Conservation (phyloP, 2,113 vertebrate genomes). For the Pteropus alecto region DNA sequence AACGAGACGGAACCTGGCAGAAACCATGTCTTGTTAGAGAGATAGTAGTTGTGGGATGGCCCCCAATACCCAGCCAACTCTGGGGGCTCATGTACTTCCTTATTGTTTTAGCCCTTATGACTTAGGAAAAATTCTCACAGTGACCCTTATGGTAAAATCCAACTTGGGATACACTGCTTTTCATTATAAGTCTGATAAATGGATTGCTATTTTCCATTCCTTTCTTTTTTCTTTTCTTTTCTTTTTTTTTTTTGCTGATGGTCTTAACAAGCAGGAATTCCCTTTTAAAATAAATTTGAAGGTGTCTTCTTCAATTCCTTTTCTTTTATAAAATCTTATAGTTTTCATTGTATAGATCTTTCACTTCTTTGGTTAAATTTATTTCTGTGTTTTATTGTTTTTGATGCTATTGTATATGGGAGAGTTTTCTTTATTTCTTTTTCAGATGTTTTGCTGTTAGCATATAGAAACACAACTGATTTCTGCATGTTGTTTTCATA, state of each 20-base stretch:
- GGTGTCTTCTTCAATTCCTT: neutral
- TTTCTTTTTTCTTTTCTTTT: neutral
- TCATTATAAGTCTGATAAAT: neutral
- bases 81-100: neutral
- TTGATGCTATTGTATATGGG: neutral
- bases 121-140: neutral
- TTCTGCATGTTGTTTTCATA: neutral
- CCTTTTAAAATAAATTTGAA: neutral
- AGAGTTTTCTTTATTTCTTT: neutral
- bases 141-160: neutral
- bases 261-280: neutral
- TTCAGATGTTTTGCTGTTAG: neutral
- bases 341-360: neutral
- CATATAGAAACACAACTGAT: neutral
- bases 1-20: slow-evolving; percentile 93
- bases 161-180: neutral
- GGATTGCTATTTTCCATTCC: neutral
- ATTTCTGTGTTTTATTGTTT: neutral
- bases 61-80: fast-evolving
- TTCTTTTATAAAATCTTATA: neutral
- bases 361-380: neutral
- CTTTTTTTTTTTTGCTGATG: neutral
- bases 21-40: slow-evolving; percentile 42
- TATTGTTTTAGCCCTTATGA: neutral
- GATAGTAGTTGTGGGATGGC: neutral